These are phyloP conservation scores for Dryomyza anilis DNA, from an alignment of 2,888 invertebrate genomes.

Conservation along the genomic window DNA sequence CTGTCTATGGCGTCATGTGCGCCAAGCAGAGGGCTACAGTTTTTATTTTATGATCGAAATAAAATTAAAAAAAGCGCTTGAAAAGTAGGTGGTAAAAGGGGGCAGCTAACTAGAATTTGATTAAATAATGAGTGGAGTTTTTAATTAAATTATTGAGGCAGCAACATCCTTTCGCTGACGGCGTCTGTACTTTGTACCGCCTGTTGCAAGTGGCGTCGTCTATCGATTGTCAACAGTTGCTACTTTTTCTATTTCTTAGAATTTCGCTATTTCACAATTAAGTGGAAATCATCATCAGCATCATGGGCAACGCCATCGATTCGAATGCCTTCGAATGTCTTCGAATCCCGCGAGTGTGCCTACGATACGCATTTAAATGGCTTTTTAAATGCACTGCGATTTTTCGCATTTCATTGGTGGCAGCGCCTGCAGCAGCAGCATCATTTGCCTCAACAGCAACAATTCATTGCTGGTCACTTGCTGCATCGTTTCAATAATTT, in stretches of 20 bases:
- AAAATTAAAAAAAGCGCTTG: slow-evolving; percentile 2
- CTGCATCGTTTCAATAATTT: slow-evolving; percentile 6
- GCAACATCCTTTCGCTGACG: not conserved
- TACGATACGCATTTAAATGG: not conserved
- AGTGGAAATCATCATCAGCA: not conserved
- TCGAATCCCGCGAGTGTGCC: slow-evolving; percentile 9
- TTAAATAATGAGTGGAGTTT: slow-evolving; percentile 24
- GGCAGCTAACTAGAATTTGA: slow-evolving; percentile 10
- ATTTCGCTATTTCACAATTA: not conserved
- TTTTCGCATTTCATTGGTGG: not conserved
- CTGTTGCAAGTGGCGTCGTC: not conserved
- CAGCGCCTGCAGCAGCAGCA: not conserved
- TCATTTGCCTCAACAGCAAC: no score
- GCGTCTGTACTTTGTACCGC: not conserved
- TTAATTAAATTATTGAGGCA: slow-evolving; percentile 21
- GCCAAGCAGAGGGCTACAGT: not conserved
- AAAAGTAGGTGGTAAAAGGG: not conserved
- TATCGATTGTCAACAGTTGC: not conserved
- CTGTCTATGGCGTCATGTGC: slow-evolving; percentile 7
- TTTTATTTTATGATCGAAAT: not conserved
- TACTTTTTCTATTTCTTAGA: slow-evolving; percentile 4
- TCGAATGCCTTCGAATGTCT: not conserved
- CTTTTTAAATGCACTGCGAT: slow-evolving; percentile 1
- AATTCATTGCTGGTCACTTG: no score
- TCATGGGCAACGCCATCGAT: not conserved